Percentiles rank a stretch among this genome's conserved stretches.
phyloP scores from a whole-genome alignment of 23 tunicate genomes.

The Halocynthia aurantium region DNA sequence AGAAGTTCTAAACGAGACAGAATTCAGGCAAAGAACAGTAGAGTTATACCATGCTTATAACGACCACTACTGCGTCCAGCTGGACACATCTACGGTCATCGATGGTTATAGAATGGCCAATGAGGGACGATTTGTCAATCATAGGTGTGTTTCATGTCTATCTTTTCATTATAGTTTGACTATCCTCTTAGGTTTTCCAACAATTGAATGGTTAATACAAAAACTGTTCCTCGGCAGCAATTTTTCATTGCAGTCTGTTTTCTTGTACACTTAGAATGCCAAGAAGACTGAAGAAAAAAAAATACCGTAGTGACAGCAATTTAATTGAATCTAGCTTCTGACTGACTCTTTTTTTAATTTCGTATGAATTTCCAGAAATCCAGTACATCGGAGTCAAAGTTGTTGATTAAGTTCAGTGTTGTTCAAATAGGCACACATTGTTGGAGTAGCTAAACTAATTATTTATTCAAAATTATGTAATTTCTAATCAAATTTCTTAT shows the following conservation, averaged over 20 bases:
- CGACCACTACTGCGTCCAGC: constrained; percentile 50
- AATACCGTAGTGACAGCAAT: too few relatives aligned
- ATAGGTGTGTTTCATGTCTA: constrained; percentile 46
- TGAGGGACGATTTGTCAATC: constrained; percentile 67
- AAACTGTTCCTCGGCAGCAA: too few relatives aligned
- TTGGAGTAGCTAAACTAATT: too few relatives aligned
- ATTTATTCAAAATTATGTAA: neutral
- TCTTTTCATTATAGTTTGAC: neutral
- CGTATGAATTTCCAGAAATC: too few relatives aligned
- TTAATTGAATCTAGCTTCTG: too few relatives aligned
- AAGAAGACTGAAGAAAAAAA: too few relatives aligned
- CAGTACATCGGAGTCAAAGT: too few relatives aligned
- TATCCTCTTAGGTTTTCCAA: neutral
- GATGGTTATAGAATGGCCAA: constrained; percentile 48
- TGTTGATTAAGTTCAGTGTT: constrained; percentile 1
- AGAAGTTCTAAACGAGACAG: constrained; percentile 73
- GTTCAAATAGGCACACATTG: too few relatives aligned
- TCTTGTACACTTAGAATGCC: too few relatives aligned
- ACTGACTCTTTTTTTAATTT: too few relatives aligned
- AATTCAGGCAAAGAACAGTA: constrained; percentile 40
- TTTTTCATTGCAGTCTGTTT: too few relatives aligned
- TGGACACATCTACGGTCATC: constrained; percentile 43
- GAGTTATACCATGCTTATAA: constrained; percentile 52
- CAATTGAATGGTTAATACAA: too few relatives aligned
- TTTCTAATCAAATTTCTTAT: neutral